Conservation (phyloP, 2,113 vertebrate species). For the Etheostoma cragini region DNA sequence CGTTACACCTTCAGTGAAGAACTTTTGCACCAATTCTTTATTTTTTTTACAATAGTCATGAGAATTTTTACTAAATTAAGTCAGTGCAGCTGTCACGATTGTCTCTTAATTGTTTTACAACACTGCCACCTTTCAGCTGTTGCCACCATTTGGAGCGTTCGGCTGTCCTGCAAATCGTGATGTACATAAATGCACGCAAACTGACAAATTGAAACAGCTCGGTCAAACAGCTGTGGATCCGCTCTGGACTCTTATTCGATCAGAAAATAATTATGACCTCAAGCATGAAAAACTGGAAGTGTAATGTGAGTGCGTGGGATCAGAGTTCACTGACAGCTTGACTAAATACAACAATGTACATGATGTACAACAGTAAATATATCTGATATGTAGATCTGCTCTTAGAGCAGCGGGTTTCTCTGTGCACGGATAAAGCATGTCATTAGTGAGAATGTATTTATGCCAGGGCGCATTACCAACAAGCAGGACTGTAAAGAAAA, state of each 20-base stretch:
- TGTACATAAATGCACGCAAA: conserved; percentile 25
- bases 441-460: neutral
- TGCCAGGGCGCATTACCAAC: neutral
- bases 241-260: conserved; percentile 22
- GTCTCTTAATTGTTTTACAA: conserved; percentile 13
- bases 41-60: neutral
- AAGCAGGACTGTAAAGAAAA: neutral
- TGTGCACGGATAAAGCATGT: neutral
- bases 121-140: conserved; percentile 18
- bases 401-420: neutral
- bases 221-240: conserved; percentile 41
- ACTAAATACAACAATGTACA: conserved; percentile 45
- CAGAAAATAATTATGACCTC: conserved; percentile 50
- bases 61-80: neutral
- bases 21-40: neutral
- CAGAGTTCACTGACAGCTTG: conserved; percentile 17
- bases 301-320: conserved; percentile 33
- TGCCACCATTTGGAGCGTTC: neutral
- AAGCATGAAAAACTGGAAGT: conserved; percentile 59
- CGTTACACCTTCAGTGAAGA: neutral
- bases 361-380: conserved; percentile 10
- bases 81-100: neutral
- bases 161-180: neutral
- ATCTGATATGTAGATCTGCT: neutral
- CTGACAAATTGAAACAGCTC: conserved; percentile 28